These are phyloP conservation scores for Eurosta solidaginis DNA, from an alignment of 1,140 invertebrate genomes.

Conservation along the genomic window DNA sequence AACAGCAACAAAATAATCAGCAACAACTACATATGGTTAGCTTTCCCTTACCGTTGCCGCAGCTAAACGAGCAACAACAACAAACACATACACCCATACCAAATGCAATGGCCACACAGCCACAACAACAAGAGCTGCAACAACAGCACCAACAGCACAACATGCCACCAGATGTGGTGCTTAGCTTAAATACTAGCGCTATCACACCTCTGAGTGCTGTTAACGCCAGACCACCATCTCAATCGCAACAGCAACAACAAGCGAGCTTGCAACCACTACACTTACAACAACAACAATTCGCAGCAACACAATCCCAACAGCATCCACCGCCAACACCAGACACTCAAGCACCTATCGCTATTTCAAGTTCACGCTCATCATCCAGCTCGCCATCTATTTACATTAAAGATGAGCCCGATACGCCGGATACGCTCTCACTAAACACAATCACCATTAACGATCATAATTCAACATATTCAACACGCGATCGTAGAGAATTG, in stretches of 20 bases:
- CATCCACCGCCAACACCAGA: background rate
- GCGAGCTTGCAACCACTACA: background rate
- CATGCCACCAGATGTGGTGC: background rate
- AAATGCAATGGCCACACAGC: background rate
- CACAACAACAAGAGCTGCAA: background rate
- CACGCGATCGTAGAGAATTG: too few species aligned
- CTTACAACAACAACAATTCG: background rate
- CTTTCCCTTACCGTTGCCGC: conserved; percentile 45
- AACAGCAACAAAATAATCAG: background rate
- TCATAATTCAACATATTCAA: background rate
- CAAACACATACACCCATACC: background rate
- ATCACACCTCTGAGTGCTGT: background rate
- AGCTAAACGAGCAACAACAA: conserved; percentile 2
- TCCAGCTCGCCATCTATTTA: conserved; percentile 50
- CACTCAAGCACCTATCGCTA: conserved; percentile 26
- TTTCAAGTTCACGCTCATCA: conserved; percentile 49
- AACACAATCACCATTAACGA: conserved; percentile 24
- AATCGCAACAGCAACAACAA: background rate
- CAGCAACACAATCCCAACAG: conserved; percentile 16
- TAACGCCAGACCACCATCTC: background rate
- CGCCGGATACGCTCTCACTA: conserved; percentile 34
- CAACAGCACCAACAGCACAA: background rate
- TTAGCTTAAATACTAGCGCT: background rate
- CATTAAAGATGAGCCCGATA: conserved; percentile 54
- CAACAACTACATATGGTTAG: conserved; percentile 40